Base-by-base conservation (phyloP, 2,888 invertebrate genomes). In the Conus canariensis region DNA sequence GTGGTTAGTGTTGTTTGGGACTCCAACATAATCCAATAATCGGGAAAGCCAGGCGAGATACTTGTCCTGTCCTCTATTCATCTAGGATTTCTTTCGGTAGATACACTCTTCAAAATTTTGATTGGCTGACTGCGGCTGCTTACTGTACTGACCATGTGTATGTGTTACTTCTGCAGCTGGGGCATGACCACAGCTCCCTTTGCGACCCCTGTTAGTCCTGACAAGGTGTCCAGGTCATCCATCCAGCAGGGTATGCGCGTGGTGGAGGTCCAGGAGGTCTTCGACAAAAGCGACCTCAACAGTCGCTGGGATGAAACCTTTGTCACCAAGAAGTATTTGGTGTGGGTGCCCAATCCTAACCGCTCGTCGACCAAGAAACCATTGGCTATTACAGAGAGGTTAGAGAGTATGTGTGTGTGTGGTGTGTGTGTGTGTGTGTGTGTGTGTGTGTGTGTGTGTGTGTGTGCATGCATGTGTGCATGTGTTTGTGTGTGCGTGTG, bases 301-400 rank as follows among this genome's bases (percentile, higher is more conserved):
- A 94, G 93, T 58, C 93, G 93, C n/a, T 95, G 95, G 95, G 94
- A 95, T 86, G 94, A 95, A 25, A 95, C 95, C 6, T 95, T 95
- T 88, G 83, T 95, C 60, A 92, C 95, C 10, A 94, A 93, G 89
- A 93, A 95, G 87, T 94, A 92, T 87, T 94, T 94, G 92, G 94
- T 95, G 5, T 95, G 95, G 95, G 94, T 95, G 45, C 95, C 95
- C 1, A 95, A 94, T 88, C 91, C 93, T 14, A 94, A 93, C 74
- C 93, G 87, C 16, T 3, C 16, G 7, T 64, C 90, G 30, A 30
- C 22, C 14, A 86, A 86, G 19, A 25, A 30, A 30, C 64, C 25
- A 3, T 12, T 64, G 67, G 86, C 60, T 45, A 64, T 64, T 30
- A 86, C 86, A 9, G 64, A 64, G 4, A 67, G 45, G 86, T 85